Evolutionary conservation across 2,888 invertebrate species (phyloP), one percentile per base, ranked within the genome.

Genomic region (Philonicus albiceps): DNA sequence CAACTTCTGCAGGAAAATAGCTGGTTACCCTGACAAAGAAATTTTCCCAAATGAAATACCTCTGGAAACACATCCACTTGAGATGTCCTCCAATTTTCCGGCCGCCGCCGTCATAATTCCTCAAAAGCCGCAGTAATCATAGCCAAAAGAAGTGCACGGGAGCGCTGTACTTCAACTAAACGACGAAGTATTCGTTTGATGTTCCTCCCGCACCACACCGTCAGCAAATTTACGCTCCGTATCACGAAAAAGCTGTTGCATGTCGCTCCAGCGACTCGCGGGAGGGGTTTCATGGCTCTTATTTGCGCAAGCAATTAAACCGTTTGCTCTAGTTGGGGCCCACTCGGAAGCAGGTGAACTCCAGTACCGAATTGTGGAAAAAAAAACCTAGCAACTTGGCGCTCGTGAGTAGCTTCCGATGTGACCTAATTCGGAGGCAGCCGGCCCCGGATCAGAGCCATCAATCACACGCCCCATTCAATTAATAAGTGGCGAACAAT

Each of bases 391-490:
- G 8, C 22, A 55, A 64, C 27, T 27, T 64, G n/a, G 19, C 49
- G n/a, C n/a, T n/a, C 49, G 49, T 49, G 19, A 49, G 49, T 49
- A n/a, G 6, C 19, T n/a, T 49, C n/a, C 40, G 13, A 11, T 19
- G 8, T 53, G 53, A 53, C 64, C 64, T 27, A 22, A 27, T 64
- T 64, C 22, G 27, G 64, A 0, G 19, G 19, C 7, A 6, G n/a
- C 19, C 53, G 53, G 19, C 3, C 8, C 19, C 1, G 64, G 64
- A 19, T 11, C 3, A 22, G 27, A 8, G 19, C 64, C 64, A 64
- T 64, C 64, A 8, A 64, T 64, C 64, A 64, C 64, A 64, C 64
- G 27, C 64, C 81, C 55, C 34, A 34, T 83, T 83, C 81, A 83
- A 83, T 83, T 83, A 64, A 22, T 16, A 19, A 64, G 64, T 83